These are phyloP conservation scores for Globodera rostochiensis DNA, from an alignment of 1,140 invertebrate species.

Conservation along the genomic window DNA sequence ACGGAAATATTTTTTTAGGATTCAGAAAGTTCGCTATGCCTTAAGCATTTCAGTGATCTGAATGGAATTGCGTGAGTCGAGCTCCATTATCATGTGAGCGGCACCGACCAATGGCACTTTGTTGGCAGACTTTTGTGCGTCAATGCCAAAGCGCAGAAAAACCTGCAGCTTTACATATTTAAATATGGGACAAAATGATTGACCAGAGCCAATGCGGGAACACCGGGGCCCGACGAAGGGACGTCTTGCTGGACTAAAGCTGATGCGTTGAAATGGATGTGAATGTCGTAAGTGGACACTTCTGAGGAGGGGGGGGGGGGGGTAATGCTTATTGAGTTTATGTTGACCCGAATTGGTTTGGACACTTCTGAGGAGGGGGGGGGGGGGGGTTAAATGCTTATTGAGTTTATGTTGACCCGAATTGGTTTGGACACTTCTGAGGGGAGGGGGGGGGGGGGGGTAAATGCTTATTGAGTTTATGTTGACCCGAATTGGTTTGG, in stretches of 20 bases:
- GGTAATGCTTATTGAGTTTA: too few relatives aligned
- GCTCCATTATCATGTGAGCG: conserved; percentile 41
- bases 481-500: too few relatives aligned
- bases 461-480: too few relatives aligned
- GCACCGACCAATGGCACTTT: conserved; percentile 40
- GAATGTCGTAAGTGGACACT: conserved; percentile 27
- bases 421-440: too few relatives aligned
- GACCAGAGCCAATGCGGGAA: conserved; percentile 13
- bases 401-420: too few relatives aligned
- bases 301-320: conserved; percentile 7
- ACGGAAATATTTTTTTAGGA: neutral
- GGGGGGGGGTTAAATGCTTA: too few relatives aligned
- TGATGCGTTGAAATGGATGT: conserved; percentile 24
- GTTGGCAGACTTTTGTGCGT: conserved; percentile 19
- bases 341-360: too few relatives aligned
- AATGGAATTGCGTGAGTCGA: conserved; percentile 34
- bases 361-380: too few relatives aligned
- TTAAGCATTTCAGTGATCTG: conserved; percentile 37
- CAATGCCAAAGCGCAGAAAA: conserved; percentile 31
- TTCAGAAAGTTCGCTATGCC: neutral
- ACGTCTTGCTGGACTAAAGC: conserved; percentile 9
- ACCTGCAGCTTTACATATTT: conserved; percentile 8
- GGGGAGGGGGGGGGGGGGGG: too few relatives aligned
- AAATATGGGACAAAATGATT: neutral
- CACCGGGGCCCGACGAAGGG: neutral